Base-by-base conservation (phyloP, 2,797 vertebrate species). In the Platyrinchus mystaceus region DNA sequence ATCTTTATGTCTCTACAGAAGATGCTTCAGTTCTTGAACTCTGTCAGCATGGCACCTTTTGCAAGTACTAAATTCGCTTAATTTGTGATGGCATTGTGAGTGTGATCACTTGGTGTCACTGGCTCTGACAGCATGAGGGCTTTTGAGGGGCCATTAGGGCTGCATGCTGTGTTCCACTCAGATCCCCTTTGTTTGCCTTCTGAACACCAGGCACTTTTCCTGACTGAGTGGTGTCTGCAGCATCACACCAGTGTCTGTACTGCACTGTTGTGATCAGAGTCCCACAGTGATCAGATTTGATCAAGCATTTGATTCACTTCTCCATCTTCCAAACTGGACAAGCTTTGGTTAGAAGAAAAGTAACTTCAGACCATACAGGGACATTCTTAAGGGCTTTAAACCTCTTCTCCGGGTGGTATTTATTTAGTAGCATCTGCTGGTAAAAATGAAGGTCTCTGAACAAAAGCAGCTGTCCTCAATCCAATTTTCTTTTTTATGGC, bases 81-180 rank as follows among this genome's bases (percentile, higher is more conserved):
- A 78, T 83, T 82, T 73, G 53, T 2, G 6, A 4, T 56, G 56
- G 15, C 2, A 2, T 19, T 55, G 58, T 2, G 46, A 46, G 14
- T 10, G 24, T 10, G 43, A 58, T 73, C 93, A 60, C 37, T 67
- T 80, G 50, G 47, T 1, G 7, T 81, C 3, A 0, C 19, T 49
- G 44, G 22, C 22, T 32, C 50, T 84, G 69, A 19, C 66, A 82
- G 76, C 4, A 0, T n/a, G 50, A 82, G 37, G 43, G 58, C 53
- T 94, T 79, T 58, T 34, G 60, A 92, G 73, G 62, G 67, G 34
- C 77, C 1, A 2, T 47, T 77, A 46, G 60, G 59, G 50, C 50
- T 86, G 18, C 0, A 0, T 56, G 41, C 67, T 71, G 68, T 0
- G 0, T 75, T 89, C 0, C 1, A 23, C 64, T 64, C 2, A 0